Base-by-base conservation (phyloP, 2,888 invertebrate genomes). In the Argyresthia goedartella region DNA sequence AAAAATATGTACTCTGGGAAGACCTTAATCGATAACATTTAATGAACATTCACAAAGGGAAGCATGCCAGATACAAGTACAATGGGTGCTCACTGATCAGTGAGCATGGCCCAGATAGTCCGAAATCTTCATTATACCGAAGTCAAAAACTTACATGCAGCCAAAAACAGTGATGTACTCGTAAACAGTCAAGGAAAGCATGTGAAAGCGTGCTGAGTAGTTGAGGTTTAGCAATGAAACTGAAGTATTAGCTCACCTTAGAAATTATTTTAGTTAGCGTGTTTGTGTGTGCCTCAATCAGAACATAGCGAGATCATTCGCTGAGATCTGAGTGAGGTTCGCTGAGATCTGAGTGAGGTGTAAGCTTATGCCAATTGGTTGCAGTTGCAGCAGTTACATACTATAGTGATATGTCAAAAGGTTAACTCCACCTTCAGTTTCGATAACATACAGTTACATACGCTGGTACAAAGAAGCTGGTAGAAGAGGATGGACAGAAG, bases 391-490 rank as follows among this genome's bases (percentile, higher is more conserved):
- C 47, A 16, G 41, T 54, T 35, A 36, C 9, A 8, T 36, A 36
- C 15, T 52, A 47, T 16, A n/a, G 13, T 42, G 42, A 10, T 41
- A 52, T 42, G 51, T 47, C 6, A n/a, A 42, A 42, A 10, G 16
- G 25, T 9, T 45, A 16, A 65, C 63, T 63, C 62, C 63, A 71
- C 69, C 76, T 80, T 77, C 73, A 81, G 76, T 80, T 79, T 80
- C 74, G 64, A 66, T 69, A 68, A 52, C 10, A 34, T 33, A 39
- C 1, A 13, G 15, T 33, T 48, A 48, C 48, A 48, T 48, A 48
- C 48, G 14, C 48, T 48, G 43, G 4, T 15, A 4, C 11, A 42
- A 34, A 48, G 16, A 52, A 54, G 67, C 65, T 63, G 62, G 73
- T 60, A 75, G 63, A 76, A 60, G 73, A 69, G 72, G 65, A 75